Evolutionary conservation across 2,888 invertebrate genomes (phyloP).

Genomic region (Patella depressa): DNA sequence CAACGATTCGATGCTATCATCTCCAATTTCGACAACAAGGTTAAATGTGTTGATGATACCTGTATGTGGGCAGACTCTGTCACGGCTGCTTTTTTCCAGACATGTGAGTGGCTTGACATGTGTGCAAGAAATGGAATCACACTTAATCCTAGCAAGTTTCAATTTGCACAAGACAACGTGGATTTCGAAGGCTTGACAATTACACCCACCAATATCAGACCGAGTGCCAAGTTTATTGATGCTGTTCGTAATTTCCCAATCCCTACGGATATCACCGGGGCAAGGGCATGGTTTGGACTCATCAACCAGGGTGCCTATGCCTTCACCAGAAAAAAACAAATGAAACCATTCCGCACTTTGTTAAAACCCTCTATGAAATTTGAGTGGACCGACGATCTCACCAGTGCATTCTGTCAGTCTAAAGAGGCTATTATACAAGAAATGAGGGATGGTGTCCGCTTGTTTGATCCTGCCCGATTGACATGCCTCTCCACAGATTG

Average conservation of each 20-base stretch:
- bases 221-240: conserved; percentile 38
- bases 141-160: not conserved
- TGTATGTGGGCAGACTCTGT: not conserved
- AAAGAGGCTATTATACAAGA: conserved; percentile 36
- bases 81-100: not conserved
- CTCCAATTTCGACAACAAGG: conserved; percentile 30
- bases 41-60: conserved; percentile 41
- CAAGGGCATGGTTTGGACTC: conserved; percentile 44
- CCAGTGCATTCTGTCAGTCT: conserved; percentile 27
- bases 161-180: not conserved
- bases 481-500: conserved; percentile 44
- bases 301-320: conserved; percentile 46
- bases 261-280: conserved; percentile 42
- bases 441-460: conserved; percentile 37
- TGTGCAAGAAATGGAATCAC: not conserved
- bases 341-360: conserved; percentile 37
- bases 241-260: conserved; percentile 38
- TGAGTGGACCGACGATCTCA: conserved; percentile 34
- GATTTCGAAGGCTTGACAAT: not conserved
- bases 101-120: too few relatives aligned
- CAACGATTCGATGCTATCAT: conserved; percentile 39
- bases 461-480: conserved; percentile 35
- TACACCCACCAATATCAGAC: conserved; percentile 13
- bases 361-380: too few relatives aligned
- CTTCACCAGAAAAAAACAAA: conserved; percentile 35